Percentiles rank a stretch among this genome's conserved stretches.
These are phyloP conservation scores for Pristionchus arcanus DNA, from an alignment of 2,888 invertebrate genomes.

Conservation along the genomic window DNA sequence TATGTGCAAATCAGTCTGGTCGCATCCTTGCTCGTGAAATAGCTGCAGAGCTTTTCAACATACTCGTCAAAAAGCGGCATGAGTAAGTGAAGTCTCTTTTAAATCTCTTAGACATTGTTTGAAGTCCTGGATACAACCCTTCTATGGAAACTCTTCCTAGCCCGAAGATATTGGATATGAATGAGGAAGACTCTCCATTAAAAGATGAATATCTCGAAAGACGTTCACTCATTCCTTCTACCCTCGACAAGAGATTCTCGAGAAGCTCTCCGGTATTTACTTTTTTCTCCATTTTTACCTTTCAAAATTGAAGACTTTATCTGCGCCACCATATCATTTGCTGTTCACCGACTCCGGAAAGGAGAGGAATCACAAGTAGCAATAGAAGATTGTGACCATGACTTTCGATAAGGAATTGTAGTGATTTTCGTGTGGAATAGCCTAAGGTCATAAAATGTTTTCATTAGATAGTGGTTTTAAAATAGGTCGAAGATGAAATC, in stretches of 20 bases:
- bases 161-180: not conserved
- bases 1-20: not conserved
- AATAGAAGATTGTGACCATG: not conserved
- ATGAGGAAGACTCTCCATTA: not conserved
- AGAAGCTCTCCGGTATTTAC: slow-evolving; percentile 29
- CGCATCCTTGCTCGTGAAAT: slow-evolving; percentile 18
- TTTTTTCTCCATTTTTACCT: not conserved
- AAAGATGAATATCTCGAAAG: not conserved
- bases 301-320: not conserved
- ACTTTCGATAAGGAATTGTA: not conserved
- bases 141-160: not conserved
- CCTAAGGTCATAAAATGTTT: not conserved
- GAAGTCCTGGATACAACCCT: not conserved
- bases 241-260: slow-evolving; percentile 1
- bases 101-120: not conserved
- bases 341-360: slow-evolving; percentile 20
- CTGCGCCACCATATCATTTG: not conserved
- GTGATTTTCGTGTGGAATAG: not conserved
- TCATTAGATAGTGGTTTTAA: not conserved
- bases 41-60: not conserved
- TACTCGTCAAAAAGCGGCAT: not conserved
- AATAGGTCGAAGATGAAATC: not conserved
- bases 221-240: not conserved
- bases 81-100: not conserved
- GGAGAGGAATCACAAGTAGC: not conserved